These are phyloP conservation scores for Heterotis niloticus DNA, from an alignment of 2,113 vertebrate species.

Conservation along the genomic window DNA sequence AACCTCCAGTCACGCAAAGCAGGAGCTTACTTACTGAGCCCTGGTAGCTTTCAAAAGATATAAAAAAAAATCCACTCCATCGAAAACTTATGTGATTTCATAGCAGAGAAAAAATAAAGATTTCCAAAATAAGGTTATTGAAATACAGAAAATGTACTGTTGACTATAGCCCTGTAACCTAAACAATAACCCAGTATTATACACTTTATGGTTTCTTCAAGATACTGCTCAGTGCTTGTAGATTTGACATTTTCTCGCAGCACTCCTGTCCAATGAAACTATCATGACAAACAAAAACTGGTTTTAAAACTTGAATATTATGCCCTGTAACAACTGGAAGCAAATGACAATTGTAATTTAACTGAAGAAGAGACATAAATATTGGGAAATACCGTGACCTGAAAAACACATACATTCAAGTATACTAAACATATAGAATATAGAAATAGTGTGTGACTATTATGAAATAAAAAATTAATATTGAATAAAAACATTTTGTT, in stretches of 20 bases:
- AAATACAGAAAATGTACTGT: no score
- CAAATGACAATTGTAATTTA: no score
- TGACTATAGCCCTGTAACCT: no score
- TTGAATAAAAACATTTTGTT: no score
- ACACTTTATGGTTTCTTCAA: not conserved
- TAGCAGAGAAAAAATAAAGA: not conserved
- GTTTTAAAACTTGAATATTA: conserved; percentile 7
- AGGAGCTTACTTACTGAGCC: not conserved
- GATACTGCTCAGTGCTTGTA: not conserved
- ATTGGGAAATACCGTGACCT: no score
- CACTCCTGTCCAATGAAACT: not conserved
- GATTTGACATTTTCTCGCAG: not conserved
- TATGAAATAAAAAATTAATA: no score
- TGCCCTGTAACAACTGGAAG: not conserved
- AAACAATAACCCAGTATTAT: not conserved
- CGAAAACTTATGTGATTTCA: not conserved
- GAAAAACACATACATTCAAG: no score
- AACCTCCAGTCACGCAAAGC: not conserved
- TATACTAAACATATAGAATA: no score
- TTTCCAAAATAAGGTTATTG: not conserved
- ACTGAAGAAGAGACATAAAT: no score
- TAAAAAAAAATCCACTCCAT: not conserved
- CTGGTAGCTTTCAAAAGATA: not conserved
- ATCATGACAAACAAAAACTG: not conserved
- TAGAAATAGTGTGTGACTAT: no score